Evolutionary conservation across 1,140 invertebrate genomes (phyloP), one percentile per base, ranked within the genome.

Genomic region (Hermatobates lingyangjiaoensis): DNA sequence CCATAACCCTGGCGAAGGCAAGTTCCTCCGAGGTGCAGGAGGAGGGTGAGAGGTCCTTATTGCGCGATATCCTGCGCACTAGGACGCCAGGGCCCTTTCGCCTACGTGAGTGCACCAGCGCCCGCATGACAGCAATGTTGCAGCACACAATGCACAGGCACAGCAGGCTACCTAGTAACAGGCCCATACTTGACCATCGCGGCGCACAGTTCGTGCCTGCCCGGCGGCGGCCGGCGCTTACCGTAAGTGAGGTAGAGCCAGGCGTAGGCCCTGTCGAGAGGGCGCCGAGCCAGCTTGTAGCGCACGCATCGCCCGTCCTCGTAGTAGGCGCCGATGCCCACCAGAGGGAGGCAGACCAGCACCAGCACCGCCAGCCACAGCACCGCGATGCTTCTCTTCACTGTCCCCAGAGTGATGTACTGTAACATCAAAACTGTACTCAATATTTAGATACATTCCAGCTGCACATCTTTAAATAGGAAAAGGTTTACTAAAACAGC

Each of bases 1-100:
- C 77, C 85, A 89, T 88, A 2, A 87, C 69, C 56, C 80, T 75
- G 39, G 83, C 83, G 65, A 89, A 88, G 39, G 83, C 81, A 45
- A 83, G 72, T 65, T 88, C 86, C 61, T 87, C 83, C 0, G 74
- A 71, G 0, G 82, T 85, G 50, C 80, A 72, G 10, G 56, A 26
- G 18, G 57, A 60, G 27, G 38, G 56, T 12, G 55, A 53, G 18
- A 61, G 46, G 18, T 60, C 60, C 21, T 48, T 53, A 38, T 59
- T 59, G 38, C 58, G 50, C 45, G 58, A 58, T 15, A 59, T 56
- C 27, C 61, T 45, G 30, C 61, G 52, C 30, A 60, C 54, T 20
- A 59, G 23, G 10, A 58, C 53, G 26, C 38, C 50, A n/a, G n/a
- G n/a, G n/a, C n/a, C n/a, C 5, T 53, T 44, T 26, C 30, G 45